phyloP scores from a whole-genome alignment of 2,113 vertebrate genomes.

The Charina bottae region DNA sequence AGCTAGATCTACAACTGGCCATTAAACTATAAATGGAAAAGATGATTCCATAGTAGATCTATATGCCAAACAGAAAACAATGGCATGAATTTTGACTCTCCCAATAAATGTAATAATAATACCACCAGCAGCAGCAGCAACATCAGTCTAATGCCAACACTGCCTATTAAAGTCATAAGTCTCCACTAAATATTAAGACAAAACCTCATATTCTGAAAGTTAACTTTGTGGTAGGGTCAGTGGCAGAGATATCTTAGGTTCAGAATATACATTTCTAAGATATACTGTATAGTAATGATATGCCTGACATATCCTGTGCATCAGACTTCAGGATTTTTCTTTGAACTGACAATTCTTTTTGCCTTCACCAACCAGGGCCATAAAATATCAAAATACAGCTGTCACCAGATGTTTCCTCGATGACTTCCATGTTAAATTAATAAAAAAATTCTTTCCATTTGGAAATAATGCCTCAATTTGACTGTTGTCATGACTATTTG shows the following conservation, averaged over 20 bases:
- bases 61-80: neutral
- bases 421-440: neutral
- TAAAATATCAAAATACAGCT: neutral
- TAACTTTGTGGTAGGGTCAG: neutral
- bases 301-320: neutral
- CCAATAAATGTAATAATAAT: neutral
- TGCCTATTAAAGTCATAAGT: neutral
- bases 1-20: too few relatives aligned
- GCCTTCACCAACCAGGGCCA: neutral
- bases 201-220: neutral
- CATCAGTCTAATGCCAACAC: neutral
- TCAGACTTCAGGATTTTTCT: neutral
- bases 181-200: neutral
- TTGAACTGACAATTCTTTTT: constrained; percentile 16
- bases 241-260: neutral
- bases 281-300: neutral
- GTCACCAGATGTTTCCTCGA: constrained; percentile 9
- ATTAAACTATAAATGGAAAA: neutral
- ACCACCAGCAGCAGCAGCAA: neutral
- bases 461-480: neutral
- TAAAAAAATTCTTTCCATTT: neutral
- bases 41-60: neutral
- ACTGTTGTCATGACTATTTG: constrained; percentile 23
- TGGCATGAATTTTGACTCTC: neutral
- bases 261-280: neutral